Base-by-base conservation (phyloP, 2,888 invertebrate species). In the Pegoplata infirma region DNA sequence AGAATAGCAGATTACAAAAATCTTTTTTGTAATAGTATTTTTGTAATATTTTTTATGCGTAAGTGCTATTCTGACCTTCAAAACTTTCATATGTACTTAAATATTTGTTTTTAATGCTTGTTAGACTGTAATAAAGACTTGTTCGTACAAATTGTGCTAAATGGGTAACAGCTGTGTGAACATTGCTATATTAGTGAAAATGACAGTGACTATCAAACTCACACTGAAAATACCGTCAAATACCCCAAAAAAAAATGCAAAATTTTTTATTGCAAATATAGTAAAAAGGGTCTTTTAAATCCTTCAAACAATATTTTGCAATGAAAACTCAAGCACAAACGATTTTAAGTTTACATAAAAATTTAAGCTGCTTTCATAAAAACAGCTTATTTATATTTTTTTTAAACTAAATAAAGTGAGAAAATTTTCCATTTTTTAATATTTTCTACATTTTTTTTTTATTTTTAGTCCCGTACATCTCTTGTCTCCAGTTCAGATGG, bases 401-500 rank as follows among this genome's bases (percentile, higher is more conserved):
- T 36, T 3, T 3, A 7, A 36, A 32, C 36, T 59, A 19, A 10
- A n/a, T 23, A 67, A 53, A 59, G 19, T 23, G 2, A 64, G 6
- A 63, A 58, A 69, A 14, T 69, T 19, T 55, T 59, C 21, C 17
- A 25, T 1, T 19, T 56, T 56, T 66, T 47, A 51, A 36, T 53
- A 63, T n/a, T 12, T 69, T 40, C 55, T 59, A n/a, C 17, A 28
- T 32, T 32, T 32, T 44, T 46, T n/a, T 68, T 46, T 79, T 83
- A 79, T 82, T 84, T 83, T 47, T 84, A 90, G 89, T 90, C 90
- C 83, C 89, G 87, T 85, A 88, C 88, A 84, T 90, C 90, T 81
- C 87, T 89, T 81, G 87, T 88, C 80, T 90, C 90, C 75, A 89
- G 89, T 82, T 91, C 91, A 76, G 91, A 92, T 84, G 91, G 91